Conservation (phyloP, 2,888 invertebrate species). For the Nemotelus nigrinus region DNA sequence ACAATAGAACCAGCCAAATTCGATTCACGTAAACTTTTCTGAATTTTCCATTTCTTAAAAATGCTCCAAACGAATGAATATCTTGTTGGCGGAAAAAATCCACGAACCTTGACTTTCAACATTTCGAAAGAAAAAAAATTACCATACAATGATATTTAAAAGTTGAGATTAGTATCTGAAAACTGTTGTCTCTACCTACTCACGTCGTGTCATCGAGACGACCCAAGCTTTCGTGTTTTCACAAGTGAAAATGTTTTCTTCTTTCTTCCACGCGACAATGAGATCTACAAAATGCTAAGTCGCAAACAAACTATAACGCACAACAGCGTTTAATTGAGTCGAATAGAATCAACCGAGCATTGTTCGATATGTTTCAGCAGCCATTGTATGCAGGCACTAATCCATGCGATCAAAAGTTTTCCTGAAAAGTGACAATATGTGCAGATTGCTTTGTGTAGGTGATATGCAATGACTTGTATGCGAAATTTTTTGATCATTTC, state of each 20-base stretch:
- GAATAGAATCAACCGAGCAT: background rate
- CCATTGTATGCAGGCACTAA: background rate
- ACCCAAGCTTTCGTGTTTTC: slow-evolving; percentile 14
- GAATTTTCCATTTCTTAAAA: slow-evolving; percentile 13
- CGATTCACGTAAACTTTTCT: background rate
- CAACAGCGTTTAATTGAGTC: background rate
- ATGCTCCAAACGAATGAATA: slow-evolving; percentile 13
- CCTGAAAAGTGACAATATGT: background rate
- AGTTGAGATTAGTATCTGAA: slow-evolving; percentile 30
- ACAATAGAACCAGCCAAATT: slow-evolving; percentile 4
- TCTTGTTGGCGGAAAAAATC: slow-evolving; percentile 12
- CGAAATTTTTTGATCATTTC: background rate
- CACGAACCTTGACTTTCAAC: slow-evolving; percentile 34
- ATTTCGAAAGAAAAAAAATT: slow-evolving; percentile 6
- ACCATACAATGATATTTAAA: slow-evolving; percentile 38
- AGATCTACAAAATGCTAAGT: background rate
- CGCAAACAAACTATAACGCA: background rate
- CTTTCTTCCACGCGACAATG: background rate
- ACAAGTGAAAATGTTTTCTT: slow-evolving; percentile 33
- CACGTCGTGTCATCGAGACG: background rate
- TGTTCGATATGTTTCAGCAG: background rate
- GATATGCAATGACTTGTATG: background rate
- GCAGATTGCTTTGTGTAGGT: background rate
- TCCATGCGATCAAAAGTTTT: slow-evolving; percentile 1
- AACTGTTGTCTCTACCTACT: slow-evolving; percentile 32